These are phyloP conservation scores for Morpho achilles DNA, from an alignment of 2,888 invertebrate species.

Conservation along the genomic window DNA sequence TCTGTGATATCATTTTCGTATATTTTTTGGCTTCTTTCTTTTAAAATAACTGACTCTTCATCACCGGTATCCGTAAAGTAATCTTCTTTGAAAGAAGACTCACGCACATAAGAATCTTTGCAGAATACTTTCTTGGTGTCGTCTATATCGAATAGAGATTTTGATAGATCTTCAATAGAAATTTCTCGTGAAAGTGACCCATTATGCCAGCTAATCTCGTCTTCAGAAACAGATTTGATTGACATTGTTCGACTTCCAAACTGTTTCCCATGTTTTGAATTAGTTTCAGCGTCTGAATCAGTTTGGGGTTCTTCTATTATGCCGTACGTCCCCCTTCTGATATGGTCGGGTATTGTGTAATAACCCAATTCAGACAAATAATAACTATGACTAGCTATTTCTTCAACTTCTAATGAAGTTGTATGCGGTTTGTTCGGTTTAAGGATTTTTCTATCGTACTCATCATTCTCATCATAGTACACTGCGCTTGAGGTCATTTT, in stretches of 20 bases:
- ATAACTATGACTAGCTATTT: slow-evolving; percentile 80
- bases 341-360: slow-evolving; percentile 63
- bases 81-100: slow-evolving; percentile 72
- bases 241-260: slow-evolving; percentile 77
- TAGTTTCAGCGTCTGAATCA: slow-evolving; percentile 73
- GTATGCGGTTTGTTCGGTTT: slow-evolving; percentile 70
- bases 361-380: slow-evolving; percentile 75
- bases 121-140: slow-evolving; percentile 71
- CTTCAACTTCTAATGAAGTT: slow-evolving; percentile 79
- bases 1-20: slow-evolving; percentile 73
- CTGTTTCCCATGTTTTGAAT: slow-evolving; percentile 49
- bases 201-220: slow-evolving; percentile 78
- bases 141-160: slow-evolving; percentile 72
- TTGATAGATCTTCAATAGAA: slow-evolving; percentile 78
- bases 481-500: slow-evolving; percentile 81
- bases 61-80: slow-evolving; percentile 62
- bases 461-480: slow-evolving; percentile 78
- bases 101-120: slow-evolving; percentile 69
- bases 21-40: slow-evolving; percentile 63
- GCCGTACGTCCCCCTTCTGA: slow-evolving; percentile 66
- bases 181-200: slow-evolving; percentile 77
- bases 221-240: slow-evolving; percentile 83
- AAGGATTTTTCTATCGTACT: slow-evolving; percentile 54
- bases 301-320: slow-evolving; percentile 74
- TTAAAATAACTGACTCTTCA: slow-evolving; percentile 60